Conservation (phyloP, 2,113 vertebrate genomes). For the Alaudala cheleensis region DNA sequence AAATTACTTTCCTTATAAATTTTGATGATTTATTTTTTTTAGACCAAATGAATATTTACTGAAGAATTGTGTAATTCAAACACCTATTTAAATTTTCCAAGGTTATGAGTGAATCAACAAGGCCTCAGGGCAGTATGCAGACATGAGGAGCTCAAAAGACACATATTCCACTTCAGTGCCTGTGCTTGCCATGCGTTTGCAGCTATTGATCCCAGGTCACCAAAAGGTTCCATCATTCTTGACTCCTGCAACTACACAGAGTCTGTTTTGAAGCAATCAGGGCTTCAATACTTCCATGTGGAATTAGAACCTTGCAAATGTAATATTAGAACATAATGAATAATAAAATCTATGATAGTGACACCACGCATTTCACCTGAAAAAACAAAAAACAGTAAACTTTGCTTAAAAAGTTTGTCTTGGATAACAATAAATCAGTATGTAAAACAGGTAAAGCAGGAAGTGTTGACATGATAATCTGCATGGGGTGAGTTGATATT, state of each 20-base stretch:
- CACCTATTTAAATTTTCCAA: background rate
- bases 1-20: background rate
- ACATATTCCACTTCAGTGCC: background rate
- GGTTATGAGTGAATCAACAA: background rate
- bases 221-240: background rate
- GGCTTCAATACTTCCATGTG: background rate
- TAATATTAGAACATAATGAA: background rate
- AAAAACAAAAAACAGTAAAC: background rate
- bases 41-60: background rate
- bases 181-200: background rate
- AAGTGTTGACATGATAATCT: background rate
- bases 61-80: background rate
- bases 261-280: background rate
- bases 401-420: background rate
- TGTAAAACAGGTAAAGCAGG: background rate
- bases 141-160: background rate
- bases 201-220: slow-evolving; percentile 4
- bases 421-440: background rate
- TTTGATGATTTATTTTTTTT: background rate
- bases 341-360: background rate
- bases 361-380: background rate
- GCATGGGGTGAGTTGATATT: background rate
- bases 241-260: background rate
- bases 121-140: background rate
- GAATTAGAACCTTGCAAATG: background rate